Base-by-base conservation (phyloP, 1,140 invertebrate species). In the Coenobita brevimanus region DNA sequence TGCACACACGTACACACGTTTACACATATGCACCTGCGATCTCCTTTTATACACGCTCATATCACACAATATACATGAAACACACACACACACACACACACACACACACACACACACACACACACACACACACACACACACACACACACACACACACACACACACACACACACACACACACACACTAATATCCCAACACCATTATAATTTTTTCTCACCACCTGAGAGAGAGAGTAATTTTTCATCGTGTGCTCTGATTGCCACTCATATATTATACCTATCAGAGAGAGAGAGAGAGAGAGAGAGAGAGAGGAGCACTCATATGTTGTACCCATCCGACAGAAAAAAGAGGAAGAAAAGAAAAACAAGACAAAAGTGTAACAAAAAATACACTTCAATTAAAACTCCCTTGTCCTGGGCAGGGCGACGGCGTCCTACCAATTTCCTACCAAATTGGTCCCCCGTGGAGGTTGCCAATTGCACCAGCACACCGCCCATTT, bases 111-210 rank as follows among this genome's bases (percentile, higher is more conserved):
- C 75, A 46, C 43, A 17, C 75, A 17, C 30, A 17, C 76, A 54
- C 27, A 54, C 76, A 81, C 78, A 81, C 78, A 81, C 54, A 36
- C 57, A 81, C 78, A 79, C 50, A 33, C 76, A 81, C 57, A 81
- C 78, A 81, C 78, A 81, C 78, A 81, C 54, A 38, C 27, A 64
- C 54, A 62, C 30, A 81, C 78, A 62, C 57, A 62, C 78, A 81
- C 78, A 81, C 54, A 60, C 27, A 62, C 78, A 80, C 54, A 62
- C 10, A 80, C 78, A 80, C 46, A 62, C 78, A 62, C 78, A 80
- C 50, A 30, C 24, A 57, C 78, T 54, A 30, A 57, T 6, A 17
- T 54, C 13, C 76, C 38, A 27, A 30, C 38, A 13, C 50, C 57
- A 30, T 54, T 79, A 24, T 79, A 2, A 3, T 27, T 30, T 54